Evolutionary conservation across 1,140 invertebrate genomes (phyloP).

Genomic region (Brachionus calyciflorus): DNA sequence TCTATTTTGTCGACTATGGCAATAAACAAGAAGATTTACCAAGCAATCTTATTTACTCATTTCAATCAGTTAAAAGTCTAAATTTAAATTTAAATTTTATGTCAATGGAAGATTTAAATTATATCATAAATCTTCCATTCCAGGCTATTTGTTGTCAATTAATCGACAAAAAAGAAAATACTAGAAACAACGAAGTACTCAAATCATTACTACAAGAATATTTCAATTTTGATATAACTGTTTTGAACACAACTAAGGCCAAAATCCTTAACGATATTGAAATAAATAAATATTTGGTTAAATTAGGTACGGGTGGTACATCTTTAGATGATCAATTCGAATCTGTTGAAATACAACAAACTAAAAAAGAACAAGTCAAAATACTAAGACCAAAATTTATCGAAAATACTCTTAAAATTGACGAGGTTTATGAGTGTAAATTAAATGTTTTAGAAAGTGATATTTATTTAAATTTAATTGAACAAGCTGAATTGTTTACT

Average conservation of each 20-base stretch:
- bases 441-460: not conserved
- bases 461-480: constrained; percentile 13
- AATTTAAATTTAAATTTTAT: not conserved
- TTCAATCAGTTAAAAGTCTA: not conserved
- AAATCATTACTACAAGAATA: not conserved
- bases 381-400: too few species aligned
- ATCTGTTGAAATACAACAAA: not conserved
- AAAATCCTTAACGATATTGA: not conserved
- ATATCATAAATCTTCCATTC: constrained; percentile 1
- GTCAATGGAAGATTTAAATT: not conserved
- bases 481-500: not conserved
- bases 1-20: constrained; percentile 31
- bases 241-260: not conserved
- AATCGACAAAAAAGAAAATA: constrained; percentile 9
- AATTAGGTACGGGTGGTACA: not conserved
- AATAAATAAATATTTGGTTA: constrained; percentile 27
- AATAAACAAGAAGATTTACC: constrained; percentile 23
- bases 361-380: not conserved
- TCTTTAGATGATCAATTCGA: constrained; percentile 25
- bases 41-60: not conserved
- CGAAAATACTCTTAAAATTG: not conserved
- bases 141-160: constrained; percentile 44
- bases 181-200: constrained; percentile 19
- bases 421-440: constrained; percentile 11
- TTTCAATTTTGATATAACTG: constrained; percentile 7